These are phyloP conservation scores for Scomber colias DNA, from an alignment of 2,113 vertebrate genomes.

Conservation along the genomic window DNA sequence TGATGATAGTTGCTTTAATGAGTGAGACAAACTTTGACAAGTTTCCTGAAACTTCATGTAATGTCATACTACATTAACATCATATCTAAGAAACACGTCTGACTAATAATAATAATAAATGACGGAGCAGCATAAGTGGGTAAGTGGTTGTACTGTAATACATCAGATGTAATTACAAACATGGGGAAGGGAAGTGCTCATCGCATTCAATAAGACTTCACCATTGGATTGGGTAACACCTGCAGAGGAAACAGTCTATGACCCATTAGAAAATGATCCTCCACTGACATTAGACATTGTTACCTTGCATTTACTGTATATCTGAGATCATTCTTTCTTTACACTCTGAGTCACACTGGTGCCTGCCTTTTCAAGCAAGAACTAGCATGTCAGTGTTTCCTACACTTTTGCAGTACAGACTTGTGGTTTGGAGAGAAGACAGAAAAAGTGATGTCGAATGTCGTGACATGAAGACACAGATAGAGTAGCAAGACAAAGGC, in stretches of 20 bases:
- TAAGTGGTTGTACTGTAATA: slow-evolving; percentile 60
- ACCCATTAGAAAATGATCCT: slow-evolving; percentile 53
- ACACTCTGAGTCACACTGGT: slow-evolving; percentile 15
- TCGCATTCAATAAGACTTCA: slow-evolving; percentile 67
- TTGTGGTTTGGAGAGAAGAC: not conserved
- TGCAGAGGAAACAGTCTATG: slow-evolving; percentile 58
- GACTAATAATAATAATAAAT: slow-evolving; percentile 9
- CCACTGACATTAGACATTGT: slow-evolving; percentile 30
- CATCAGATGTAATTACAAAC: slow-evolving; percentile 74
- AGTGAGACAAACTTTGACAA: no score
- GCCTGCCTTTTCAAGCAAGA: slow-evolving; percentile 19
- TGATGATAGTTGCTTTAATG: no score
- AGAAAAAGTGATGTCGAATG: slow-evolving; percentile 13
- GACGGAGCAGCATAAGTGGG: slow-evolving; percentile 19
- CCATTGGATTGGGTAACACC: slow-evolving; percentile 32
- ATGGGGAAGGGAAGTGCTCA: slow-evolving; percentile 55
- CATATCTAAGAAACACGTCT: no score
- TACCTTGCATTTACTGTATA: slow-evolving; percentile 36
- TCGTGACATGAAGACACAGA: slow-evolving; percentile 9
- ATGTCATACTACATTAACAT: no score
- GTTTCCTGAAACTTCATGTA: no score
- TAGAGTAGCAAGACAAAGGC: slow-evolving; percentile 8
- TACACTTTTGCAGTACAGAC: not conserved
- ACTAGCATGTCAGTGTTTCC: slow-evolving; percentile 7
- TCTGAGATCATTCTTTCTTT: slow-evolving; percentile 30